A percentile compares a stretch with the other conserved stretches of the same genome.
Evolutionary conservation across 2,113 vertebrate genomes (phyloP).

Genomic region (Ardeotis arabs): DNA sequence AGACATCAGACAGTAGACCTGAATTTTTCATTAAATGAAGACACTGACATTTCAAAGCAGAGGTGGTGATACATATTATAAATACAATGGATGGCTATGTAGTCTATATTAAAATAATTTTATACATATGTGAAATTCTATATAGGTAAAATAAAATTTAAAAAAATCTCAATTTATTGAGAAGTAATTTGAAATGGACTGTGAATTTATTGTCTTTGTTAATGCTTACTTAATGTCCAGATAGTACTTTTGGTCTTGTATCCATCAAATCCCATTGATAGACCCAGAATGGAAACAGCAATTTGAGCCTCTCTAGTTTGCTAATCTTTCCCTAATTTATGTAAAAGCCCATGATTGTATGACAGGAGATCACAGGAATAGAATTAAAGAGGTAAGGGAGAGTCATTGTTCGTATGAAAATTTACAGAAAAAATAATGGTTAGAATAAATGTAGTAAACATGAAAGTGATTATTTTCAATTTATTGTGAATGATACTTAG

Average conservation of each 20-base stretch:
- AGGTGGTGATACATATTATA: neutral
- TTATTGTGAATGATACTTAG: neutral
- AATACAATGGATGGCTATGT: neutral
- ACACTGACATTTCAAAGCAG: neutral
- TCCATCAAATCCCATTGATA: neutral
- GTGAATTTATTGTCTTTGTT: neutral
- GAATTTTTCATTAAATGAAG: neutral
- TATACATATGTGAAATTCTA: neutral
- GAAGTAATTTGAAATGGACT: neutral
- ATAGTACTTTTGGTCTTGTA: neutral
- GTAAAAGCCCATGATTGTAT: neutral
- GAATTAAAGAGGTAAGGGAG: neutral
- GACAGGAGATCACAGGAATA: neutral
- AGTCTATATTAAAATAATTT: neutral
- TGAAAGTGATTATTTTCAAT: neutral
- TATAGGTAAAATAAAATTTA: accelerated
- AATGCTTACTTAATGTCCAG: neutral
- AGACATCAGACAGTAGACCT: neutral
- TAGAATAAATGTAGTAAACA: neutral
- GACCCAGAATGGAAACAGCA: neutral
- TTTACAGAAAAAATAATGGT: neutral
- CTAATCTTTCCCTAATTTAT: neutral
- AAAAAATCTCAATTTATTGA: accelerated
- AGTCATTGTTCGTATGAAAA: neutral
- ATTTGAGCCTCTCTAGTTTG: too few relatives aligned